Base-by-base conservation (phyloP, 2,113 vertebrate species). In the Eclectus roratus region DNA sequence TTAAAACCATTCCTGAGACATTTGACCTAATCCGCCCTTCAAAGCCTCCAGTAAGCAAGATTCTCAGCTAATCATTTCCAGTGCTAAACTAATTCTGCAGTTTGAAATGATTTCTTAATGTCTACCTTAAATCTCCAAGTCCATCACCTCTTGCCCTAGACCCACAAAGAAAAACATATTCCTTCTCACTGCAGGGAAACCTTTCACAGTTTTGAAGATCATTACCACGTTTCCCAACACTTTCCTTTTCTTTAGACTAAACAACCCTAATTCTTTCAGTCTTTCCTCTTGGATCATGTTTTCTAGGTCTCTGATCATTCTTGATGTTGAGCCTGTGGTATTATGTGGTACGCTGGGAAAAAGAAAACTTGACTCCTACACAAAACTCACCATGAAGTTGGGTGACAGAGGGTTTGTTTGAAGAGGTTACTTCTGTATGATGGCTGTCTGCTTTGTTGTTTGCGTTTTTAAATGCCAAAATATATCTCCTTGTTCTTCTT, bases 231-330 rank as follows among this genome's bases (percentile, higher is more conserved):
- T 80, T 17, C 79, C 70, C 79, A 79, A 76, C 41, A 52, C 14
- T n/a, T 50, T 27, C 43, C 25, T 78, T 44, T 89, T 72, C 71
- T 56, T 88, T 53, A 94, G 64, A 77, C 53, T 73, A 66, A 93
- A 80, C 71, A 70, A 96, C 11, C 82, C 92, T 64, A 88, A 58
- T 95, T 95, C 94, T 93, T 95, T 92, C 90, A 95, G 31, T 63
- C 46, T 73, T n/a, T 73, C 41, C 56, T 43, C 74, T 96, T 19
- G 94, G 94, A 96, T 95, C 90, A 61, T 58, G 20, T 73, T 94
- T 95, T 80, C 74, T 70, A 85, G 71, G 68, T 61, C 92, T 96
- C 92, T 88, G 79, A 96, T 96, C 76, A 41, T 29, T 85, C 58
- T 73, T 77, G 66, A 88, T 94, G 82, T 35, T 72, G 41, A 92